Conservation (phyloP, 2,797 vertebrate genomes). For the Pantherophis vulpinus region DNA sequence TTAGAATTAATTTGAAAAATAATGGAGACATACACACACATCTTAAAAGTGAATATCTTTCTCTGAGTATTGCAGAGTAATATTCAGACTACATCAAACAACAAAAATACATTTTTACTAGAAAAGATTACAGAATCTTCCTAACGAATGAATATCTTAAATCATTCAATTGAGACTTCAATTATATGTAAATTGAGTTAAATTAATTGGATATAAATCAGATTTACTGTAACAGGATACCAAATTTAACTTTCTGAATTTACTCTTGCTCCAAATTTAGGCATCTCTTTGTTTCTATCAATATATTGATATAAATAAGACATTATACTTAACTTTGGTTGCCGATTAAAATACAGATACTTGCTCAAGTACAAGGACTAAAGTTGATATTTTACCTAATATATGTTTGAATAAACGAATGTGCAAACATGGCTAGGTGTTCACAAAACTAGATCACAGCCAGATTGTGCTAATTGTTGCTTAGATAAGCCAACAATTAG, state of each 20-base stretch:
- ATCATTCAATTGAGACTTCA: not conserved
- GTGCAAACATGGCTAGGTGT: not conserved
- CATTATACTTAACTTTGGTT: not conserved
- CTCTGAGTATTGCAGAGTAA: not conserved
- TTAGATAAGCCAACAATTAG: not conserved
- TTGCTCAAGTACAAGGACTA: not conserved
- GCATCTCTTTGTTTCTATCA: not conserved
- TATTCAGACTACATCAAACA: not conserved
- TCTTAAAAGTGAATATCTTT: not conserved
- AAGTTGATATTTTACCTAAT: slow-evolving; percentile 20
- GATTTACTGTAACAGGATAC: not conserved
- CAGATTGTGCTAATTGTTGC: not conserved
- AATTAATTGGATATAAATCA: not conserved
- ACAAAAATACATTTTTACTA: not conserved
- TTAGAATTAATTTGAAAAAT: not conserved
- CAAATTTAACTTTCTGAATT: not conserved
- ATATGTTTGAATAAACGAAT: slow-evolving; percentile 15
- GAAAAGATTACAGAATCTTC: not conserved
- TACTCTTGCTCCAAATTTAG: not conserved
- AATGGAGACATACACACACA: not conserved
- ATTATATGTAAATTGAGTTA: not conserved
- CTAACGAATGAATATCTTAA: not conserved
- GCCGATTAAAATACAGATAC: not conserved
- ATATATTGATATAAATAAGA: not conserved
- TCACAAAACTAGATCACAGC: not conserved